Conservation (phyloP, 1,140 invertebrate species). For the Lepidurus couesii region DNA sequence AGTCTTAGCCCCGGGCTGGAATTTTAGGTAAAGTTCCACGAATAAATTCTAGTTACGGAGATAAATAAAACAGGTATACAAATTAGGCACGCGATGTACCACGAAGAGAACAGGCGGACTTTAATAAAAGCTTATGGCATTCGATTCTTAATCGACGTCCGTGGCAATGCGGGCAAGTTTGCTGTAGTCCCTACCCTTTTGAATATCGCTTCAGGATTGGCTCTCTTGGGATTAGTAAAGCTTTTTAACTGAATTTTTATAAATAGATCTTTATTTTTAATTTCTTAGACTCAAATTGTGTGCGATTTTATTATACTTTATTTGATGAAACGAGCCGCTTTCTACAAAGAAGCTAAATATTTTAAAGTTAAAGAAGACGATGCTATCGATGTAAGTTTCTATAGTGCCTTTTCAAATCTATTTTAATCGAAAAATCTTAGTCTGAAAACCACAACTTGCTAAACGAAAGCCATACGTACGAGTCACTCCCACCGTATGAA, state of each 20-base stretch:
- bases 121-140: conserved; percentile 52
- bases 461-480: background rate
- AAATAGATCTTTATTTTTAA: conserved; percentile 19
- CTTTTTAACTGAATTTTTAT: conserved; percentile 28
- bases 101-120: conserved; percentile 44
- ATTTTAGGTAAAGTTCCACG: conserved; percentile 48
- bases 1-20: conserved; percentile 45
- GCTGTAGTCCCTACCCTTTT: conserved; percentile 47
- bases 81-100: conserved; percentile 48
- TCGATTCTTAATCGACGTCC: conserved; percentile 49
- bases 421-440: background rate
- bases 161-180: conserved; percentile 50
- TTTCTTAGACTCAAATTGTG: conserved; percentile 45
- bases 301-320: conserved; percentile 51
- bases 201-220: conserved; percentile 52
- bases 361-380: conserved; percentile 39
- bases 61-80: conserved; percentile 35
- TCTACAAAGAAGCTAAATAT: conserved; percentile 45
- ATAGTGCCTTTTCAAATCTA: background rate
- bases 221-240: conserved; percentile 48
- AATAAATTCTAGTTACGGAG: conserved; percentile 23
- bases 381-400: conserved; percentile 35
- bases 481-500: background rate
- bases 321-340: conserved; percentile 44
- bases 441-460: background rate